Evolutionary conservation across 2,888 invertebrate genomes (phyloP).

Genomic region (Macroteleia sp.): DNA sequence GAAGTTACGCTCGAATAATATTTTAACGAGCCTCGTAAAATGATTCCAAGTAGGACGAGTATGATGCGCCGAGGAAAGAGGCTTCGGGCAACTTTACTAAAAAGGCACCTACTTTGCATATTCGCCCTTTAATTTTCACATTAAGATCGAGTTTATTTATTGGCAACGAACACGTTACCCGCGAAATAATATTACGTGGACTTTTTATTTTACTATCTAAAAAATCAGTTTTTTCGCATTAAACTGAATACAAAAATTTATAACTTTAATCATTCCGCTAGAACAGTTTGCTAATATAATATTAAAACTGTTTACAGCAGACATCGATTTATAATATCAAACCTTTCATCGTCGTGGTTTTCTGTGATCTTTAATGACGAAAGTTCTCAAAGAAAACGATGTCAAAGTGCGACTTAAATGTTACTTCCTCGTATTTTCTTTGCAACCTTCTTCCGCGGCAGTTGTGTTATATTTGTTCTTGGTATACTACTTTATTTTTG

Average conservation of each 20-base stretch:
- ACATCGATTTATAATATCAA: not conserved
- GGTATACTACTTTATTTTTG: too few relatives aligned
- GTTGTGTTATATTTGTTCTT: slow-evolving; percentile 68
- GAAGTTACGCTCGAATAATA: slow-evolving; percentile 82
- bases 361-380: slow-evolving; percentile 50
- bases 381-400: slow-evolving; percentile 37
- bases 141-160: slow-evolving; percentile 66
- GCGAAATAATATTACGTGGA: too few relatives aligned
- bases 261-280: too few relatives aligned
- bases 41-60: slow-evolving; percentile 76
- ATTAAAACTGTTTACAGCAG: too few relatives aligned
- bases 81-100: slow-evolving; percentile 70
- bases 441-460: slow-evolving; percentile 44
- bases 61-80: slow-evolving; percentile 49
- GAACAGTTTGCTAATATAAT: too few relatives aligned
- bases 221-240: too few relatives aligned
- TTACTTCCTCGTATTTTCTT: slow-evolving; percentile 70
- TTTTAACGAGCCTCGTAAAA: slow-evolving; percentile 83
- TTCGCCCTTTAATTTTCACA: slow-evolving; percentile 74
- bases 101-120: slow-evolving; percentile 79
- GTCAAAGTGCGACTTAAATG: slow-evolving; percentile 64
- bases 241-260: too few relatives aligned
- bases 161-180: slow-evolving; percentile 11
- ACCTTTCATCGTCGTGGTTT: slow-evolving; percentile 12
- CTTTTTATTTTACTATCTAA: too few relatives aligned